phyloP scores from a whole-genome alignment of 2,113 vertebrate genomes.

The Lepus americanus region DNA sequence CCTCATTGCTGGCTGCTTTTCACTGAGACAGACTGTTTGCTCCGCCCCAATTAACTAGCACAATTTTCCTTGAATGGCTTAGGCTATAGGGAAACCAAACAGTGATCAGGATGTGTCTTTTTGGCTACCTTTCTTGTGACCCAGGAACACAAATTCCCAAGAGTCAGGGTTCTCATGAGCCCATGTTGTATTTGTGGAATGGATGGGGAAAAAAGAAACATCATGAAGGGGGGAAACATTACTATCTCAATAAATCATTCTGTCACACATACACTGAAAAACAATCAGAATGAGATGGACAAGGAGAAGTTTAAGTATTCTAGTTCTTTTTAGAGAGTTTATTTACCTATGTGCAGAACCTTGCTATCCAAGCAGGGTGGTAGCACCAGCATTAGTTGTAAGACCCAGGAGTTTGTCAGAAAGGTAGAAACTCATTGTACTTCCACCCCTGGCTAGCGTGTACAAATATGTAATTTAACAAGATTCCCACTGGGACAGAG shows the following conservation, averaged over 20 bases:
- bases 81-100: not conserved
- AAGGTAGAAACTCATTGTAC: not conserved
- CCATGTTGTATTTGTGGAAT: not conserved
- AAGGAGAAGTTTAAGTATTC: not conserved
- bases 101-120: not conserved
- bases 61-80: not conserved
- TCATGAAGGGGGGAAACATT: not conserved
- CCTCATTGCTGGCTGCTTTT: not conserved
- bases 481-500: not conserved
- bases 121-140: not conserved
- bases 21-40: not conserved
- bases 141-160: not conserved
- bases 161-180: not conserved
- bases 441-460: not conserved
- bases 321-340: not conserved
- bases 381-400: not conserved
- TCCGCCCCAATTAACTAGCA: not conserved
- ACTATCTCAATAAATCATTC: not conserved
- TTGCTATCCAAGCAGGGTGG: fast-evolving
- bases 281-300: not conserved
- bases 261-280: not conserved
- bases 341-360: not conserved
- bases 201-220: not conserved
- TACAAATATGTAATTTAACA: not conserved
- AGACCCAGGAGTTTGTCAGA: not conserved